phyloP scores from a whole-genome alignment of 2,888 invertebrate genomes.

The Periphyllus acericola region DNA sequence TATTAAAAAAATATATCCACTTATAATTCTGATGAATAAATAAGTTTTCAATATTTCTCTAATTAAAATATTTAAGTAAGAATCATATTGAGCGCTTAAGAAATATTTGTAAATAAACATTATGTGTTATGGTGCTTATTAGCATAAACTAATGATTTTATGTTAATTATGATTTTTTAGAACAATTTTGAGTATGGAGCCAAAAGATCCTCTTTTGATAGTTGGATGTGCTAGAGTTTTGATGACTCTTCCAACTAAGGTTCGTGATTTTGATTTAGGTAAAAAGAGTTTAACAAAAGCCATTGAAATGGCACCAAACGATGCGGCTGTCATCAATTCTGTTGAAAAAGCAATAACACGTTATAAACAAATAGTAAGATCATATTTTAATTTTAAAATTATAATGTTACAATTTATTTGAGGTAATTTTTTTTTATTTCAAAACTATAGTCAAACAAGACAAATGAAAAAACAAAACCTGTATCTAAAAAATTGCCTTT shows the following conservation, averaged over 20 bases:
- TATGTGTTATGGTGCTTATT: background rate
- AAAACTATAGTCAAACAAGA: background rate
- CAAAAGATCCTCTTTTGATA: slow-evolving; percentile 49
- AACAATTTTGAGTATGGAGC: slow-evolving; percentile 25
- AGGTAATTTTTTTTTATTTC: background rate
- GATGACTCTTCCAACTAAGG: slow-evolving; percentile 47
- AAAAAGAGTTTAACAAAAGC: slow-evolving; percentile 37
- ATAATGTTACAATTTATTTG: background rate
- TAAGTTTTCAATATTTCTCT: background rate
- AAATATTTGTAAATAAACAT: background rate
- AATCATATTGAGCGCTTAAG: background rate
- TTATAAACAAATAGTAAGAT: slow-evolving; percentile 23
- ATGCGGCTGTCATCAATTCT: background rate
- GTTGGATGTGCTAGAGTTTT: slow-evolving; percentile 22
- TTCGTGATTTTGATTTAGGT: slow-evolving; percentile 47
- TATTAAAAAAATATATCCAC: too few species aligned
- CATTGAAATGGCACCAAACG: slow-evolving; percentile 37
- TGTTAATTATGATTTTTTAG: slow-evolving; percentile 6
- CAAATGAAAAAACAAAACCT: background rate
- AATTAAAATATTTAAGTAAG: background rate
- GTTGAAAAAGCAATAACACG: slow-evolving; percentile 11
- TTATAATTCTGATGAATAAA: too few species aligned
- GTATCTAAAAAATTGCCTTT: background rate
- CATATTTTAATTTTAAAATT: background rate
- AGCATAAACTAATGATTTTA: background rate